These are phyloP conservation scores for Leptopterna dolabrata DNA, from an alignment of 2,888 invertebrate genomes.

Conservation along the genomic window DNA sequence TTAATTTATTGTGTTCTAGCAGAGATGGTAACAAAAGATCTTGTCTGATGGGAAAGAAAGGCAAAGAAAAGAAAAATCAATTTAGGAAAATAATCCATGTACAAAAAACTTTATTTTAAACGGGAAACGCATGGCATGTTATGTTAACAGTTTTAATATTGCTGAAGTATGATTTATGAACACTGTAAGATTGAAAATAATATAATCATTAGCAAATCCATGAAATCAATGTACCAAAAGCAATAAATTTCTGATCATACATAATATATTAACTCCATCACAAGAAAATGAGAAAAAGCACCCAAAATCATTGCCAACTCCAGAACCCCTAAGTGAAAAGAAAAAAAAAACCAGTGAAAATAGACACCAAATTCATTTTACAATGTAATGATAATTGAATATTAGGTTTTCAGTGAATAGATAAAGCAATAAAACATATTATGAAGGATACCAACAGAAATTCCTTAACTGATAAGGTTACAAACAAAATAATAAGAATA, in stretches of 20 bases:
- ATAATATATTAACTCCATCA: not conserved
- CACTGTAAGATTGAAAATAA: not conserved
- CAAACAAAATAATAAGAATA: not conserved
- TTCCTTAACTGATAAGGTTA: not conserved
- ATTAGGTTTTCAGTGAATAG: not conserved
- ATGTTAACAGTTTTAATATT: not conserved
- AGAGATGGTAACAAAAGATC: not conserved
- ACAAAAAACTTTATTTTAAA: conserved; percentile 7
- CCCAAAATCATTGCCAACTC: not conserved
- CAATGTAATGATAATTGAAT: not conserved
- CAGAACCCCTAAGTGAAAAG: not conserved
- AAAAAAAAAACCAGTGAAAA: not conserved
- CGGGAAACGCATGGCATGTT: not conserved
- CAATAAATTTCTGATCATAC: not conserved
- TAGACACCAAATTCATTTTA: not conserved
- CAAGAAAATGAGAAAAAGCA: not conserved
- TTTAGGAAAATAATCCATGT: conserved; percentile 11
- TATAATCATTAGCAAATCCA: not conserved
- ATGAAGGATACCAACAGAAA: not conserved
- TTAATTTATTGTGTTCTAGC: too few species aligned
- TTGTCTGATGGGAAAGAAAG: not conserved
- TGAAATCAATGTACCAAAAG: not conserved
- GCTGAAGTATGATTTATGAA: not conserved
- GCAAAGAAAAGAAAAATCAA: conserved; percentile 7
- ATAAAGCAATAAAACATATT: not conserved